These are phyloP conservation scores for Drosophila virilis DNA, from an alignment of 1,140 invertebrate genomes.

Conservation along the genomic window DNA sequence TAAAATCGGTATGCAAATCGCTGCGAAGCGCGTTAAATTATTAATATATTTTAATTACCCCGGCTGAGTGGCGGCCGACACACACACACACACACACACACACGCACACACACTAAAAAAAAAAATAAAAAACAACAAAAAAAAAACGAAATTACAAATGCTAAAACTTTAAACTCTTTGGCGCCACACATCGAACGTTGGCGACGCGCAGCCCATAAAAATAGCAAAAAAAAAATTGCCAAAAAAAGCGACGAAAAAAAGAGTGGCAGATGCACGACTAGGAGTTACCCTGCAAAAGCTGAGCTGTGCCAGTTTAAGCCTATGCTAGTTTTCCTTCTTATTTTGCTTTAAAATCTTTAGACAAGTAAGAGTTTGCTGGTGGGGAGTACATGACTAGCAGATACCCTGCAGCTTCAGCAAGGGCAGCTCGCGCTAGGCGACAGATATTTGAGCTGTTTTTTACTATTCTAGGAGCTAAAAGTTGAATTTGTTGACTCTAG, in stretches of 20 bases:
- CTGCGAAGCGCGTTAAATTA: constrained; percentile 70
- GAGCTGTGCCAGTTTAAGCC: not conserved
- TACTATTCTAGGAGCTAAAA: no score
- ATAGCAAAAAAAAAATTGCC: constrained; percentile 3
- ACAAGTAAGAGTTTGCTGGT: no score
- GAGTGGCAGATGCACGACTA: not conserved
- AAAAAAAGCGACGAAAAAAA: constrained; percentile 16
- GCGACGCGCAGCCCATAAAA: constrained; percentile 42
- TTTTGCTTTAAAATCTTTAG: no score
- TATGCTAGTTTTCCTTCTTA: no score
- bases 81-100: not conserved
- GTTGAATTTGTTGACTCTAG: no score
- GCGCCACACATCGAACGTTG: constrained; percentile 76
- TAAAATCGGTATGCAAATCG: constrained; percentile 69
- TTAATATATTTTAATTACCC: constrained; percentile 79
- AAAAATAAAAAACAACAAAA: constrained; percentile 20
- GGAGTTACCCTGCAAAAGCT: not conserved
- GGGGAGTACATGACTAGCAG: no score
- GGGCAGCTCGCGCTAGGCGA: no score
- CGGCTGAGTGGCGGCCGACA: constrained; percentile 23
- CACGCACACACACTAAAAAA: constrained; percentile 5
- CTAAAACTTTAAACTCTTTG: constrained; percentile 75
- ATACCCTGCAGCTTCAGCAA: no score
- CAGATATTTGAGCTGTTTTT: no score
- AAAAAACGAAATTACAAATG: constrained; percentile 47